Base-by-base conservation (phyloP, 2,113 vertebrate genomes). In the Hoplias malabaricus region DNA sequence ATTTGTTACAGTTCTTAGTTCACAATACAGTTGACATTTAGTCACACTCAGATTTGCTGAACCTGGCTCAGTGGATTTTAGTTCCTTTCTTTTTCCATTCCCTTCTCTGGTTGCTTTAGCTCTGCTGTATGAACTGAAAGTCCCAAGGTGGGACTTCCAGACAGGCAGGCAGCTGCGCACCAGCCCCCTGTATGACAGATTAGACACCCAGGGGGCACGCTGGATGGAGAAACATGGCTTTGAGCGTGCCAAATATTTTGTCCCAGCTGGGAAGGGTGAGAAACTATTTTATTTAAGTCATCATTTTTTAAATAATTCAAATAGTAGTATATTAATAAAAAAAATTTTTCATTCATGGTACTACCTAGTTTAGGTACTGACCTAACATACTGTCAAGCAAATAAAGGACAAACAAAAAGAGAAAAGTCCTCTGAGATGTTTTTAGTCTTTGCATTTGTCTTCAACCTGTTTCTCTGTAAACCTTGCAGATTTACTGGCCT, bases 161-260 rank as follows among this genome's bases (percentile, higher is more conserved):
- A 99, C 98, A 0, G 98, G 98, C 2, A 89, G 98, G 46, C 98
- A 99, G 90, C 90, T 99, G 69, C 93, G 98, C 3, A 99, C 97
- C 0, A 98, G 97, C 1, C 98, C 98, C 0, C 84, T 99, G 31
- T 98, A 98, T 0, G 98, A 99, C 86, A 95, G 98, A 0, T 89
- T 99, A 83, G 98, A 99, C 13, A 95, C 94, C 0, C 98, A 99
- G 83, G 98, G 97, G 25, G 98, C 96, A 1, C 91, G 96, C 33
- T 99, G 98, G 98, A 98, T 99, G 96, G 98, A 99, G 87, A 99
- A 99, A 79, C 98, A 99, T 0, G 98, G 97, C 5, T 99, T 98
- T 43, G 98, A 99, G 89, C 93, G 98, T 69, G 94, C 96, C 46
- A 99, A 99, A 81, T 98, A 95, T 81, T 99, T 99, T 70, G 92